phyloP scores from a whole-genome alignment of 1,140 invertebrate genomes.

The Lineus longissimus region DNA sequence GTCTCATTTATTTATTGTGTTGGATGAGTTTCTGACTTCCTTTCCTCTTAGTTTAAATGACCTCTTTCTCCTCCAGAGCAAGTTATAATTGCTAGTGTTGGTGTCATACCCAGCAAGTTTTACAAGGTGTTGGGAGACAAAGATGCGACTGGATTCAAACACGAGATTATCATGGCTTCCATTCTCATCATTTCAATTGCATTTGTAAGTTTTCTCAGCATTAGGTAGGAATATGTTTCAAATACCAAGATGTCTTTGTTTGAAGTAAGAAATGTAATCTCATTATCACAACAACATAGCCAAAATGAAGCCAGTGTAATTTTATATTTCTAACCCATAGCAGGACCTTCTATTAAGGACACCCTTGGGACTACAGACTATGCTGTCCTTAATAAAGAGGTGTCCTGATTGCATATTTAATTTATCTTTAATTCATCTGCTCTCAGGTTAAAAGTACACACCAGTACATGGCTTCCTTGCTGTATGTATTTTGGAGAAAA shows the following conservation, averaged over 20 bases:
- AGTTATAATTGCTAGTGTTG: conserved; percentile 57
- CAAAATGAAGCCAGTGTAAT: too few species aligned
- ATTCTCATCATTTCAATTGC: conserved; percentile 56
- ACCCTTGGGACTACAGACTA: too few species aligned
- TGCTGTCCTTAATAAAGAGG: too few species aligned
- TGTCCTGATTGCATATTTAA: too few species aligned
- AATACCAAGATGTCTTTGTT: not conserved
- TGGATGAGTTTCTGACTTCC: too few species aligned
- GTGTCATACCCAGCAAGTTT: conserved; percentile 57
- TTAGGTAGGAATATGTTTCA: conserved; percentile 1
- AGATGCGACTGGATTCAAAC: conserved; percentile 53
- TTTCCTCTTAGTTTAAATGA: too few species aligned
- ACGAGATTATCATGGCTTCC: conserved; percentile 44
- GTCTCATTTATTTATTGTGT: too few species aligned
- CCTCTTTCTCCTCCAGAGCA: too few species aligned
- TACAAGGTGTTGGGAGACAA: conserved; percentile 58
- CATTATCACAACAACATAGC: too few species aligned
- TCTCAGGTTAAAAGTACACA: conserved; percentile 51
- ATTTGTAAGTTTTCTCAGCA: conserved; percentile 47
- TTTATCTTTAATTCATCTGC: conserved; percentile 11
- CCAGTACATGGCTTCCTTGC: conserved; percentile 49
- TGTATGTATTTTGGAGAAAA: conserved; percentile 57
- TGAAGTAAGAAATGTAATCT: too few species aligned
- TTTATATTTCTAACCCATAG: too few species aligned
- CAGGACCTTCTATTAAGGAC: too few species aligned